These are phyloP conservation scores for Acanthopagrus latus DNA, from an alignment of 2,797 vertebrate genomes.

Conservation along the genomic window DNA sequence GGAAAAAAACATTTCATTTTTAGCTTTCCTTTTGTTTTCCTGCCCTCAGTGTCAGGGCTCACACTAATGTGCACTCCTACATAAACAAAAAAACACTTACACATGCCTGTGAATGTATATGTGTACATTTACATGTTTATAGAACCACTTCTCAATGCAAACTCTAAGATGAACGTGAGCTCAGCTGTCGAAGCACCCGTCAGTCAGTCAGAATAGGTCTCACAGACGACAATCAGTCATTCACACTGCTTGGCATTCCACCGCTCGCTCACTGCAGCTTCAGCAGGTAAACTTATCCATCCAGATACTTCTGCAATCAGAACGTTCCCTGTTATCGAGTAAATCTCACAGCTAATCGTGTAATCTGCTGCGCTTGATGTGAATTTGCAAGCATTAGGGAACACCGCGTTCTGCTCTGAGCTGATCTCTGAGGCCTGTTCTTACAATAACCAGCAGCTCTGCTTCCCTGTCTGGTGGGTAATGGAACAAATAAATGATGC, in stretches of 20 bases:
- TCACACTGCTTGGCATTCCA: background rate
- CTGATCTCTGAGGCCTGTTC: constrained; percentile 33
- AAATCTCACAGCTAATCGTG: constrained; percentile 37
- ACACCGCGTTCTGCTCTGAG: constrained; percentile 31
- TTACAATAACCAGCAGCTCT: constrained; percentile 40
- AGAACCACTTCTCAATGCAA: constrained; percentile 3
- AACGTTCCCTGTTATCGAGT: constrained; percentile 19
- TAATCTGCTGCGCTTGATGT: constrained; percentile 33
- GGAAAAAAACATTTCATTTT: background rate
- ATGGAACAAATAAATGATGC: constrained; percentile 71
- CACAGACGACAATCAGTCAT: background rate
- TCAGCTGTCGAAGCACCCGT: constrained; percentile 18
- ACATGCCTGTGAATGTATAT: constrained; percentile 38
- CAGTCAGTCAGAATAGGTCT: constrained; percentile 2
- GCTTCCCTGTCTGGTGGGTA: constrained; percentile 40
- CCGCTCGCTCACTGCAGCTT: background rate
- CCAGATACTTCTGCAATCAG: constrained; percentile 17
- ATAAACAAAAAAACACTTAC: constrained; percentile 2
- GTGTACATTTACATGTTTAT: constrained; percentile 28
- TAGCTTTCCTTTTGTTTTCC: constrained; percentile 3
- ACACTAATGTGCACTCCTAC: background rate
- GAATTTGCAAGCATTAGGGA: constrained; percentile 47
- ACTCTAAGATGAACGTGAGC: constrained; percentile 19
- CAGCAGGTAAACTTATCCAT: constrained; percentile 17
- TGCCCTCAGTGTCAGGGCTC: background rate